Percentiles rank a stretch among this genome's conserved stretches.
phyloP scores from a whole-genome alignment of 1,140 invertebrate genomes.

The Trichomalopsis sarcophagae region DNA sequence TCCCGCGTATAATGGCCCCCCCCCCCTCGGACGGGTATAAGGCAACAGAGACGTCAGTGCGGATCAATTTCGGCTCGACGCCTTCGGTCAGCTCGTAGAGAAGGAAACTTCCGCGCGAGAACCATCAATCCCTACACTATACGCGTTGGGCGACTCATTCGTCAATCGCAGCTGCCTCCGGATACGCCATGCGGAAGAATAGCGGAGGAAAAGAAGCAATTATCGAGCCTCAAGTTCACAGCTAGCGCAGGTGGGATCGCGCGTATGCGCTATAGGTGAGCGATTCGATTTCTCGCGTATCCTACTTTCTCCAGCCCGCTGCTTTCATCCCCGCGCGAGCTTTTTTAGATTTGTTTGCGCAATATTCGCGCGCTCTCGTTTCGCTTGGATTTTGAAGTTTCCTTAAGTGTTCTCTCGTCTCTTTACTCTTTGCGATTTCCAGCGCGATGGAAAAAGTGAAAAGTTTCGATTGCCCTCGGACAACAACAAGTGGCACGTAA shows the following conservation, averaged over 20 bases:
- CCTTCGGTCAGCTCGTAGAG: no score
- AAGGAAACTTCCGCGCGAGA: neutral
- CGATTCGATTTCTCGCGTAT: slow-evolving; percentile 53
- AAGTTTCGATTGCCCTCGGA: neutral
- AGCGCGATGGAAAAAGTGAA: neutral
- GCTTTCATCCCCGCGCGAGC: neutral
- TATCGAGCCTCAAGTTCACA: slow-evolving; percentile 41
- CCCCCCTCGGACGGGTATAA: no score
- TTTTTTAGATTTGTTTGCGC: neutral
- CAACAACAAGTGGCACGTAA: neutral
- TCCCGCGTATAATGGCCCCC: no score
- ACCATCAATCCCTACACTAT: neutral
- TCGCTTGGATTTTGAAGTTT: no score
- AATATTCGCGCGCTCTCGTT: neutral
- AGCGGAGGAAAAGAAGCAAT: slow-evolving; percentile 12
- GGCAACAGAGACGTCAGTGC: no score
- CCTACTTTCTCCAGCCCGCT: slow-evolving; percentile 10
- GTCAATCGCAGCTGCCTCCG: neutral
- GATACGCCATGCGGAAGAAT: neutral
- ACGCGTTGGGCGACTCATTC: neutral
- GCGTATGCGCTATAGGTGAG: slow-evolving; percentile 5
- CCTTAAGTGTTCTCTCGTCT: no score
- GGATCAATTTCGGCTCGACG: no score
- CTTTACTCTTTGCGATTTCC: no score
- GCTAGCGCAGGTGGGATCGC: slow-evolving; percentile 1